Evolutionary conservation across 2,888 invertebrate genomes (phyloP).

Genomic region (Xanthorhoe designata): DNA sequence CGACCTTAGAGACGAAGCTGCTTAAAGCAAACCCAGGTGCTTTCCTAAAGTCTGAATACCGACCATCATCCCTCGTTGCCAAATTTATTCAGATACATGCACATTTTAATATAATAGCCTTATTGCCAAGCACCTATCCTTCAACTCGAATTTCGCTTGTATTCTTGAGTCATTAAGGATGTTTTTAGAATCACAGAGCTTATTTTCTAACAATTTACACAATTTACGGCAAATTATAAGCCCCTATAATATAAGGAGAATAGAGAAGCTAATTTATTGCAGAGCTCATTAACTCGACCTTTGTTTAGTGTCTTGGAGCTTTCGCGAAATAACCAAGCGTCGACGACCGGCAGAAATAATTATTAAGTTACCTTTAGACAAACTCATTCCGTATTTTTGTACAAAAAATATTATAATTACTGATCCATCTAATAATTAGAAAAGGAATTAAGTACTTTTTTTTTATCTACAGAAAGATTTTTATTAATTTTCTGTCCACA

Average conservation of each 20-base stretch:
- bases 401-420: background rate
- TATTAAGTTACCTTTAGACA: background rate
- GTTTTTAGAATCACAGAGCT: constrained; percentile 15
- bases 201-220: constrained; percentile 35
- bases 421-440: background rate
- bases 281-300: constrained; percentile 33
- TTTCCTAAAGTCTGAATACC: constrained; percentile 42
- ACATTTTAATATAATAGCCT: constrained; percentile 61
- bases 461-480: no score
- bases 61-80: constrained; percentile 40
- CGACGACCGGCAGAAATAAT: constrained; percentile 4
- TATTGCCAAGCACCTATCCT: constrained; percentile 25
- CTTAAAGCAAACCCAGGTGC: constrained; percentile 5
- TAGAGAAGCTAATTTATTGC: constrained; percentile 36
- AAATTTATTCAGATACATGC: constrained; percentile 67
- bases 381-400: background rate
- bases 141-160: constrained; percentile 17
- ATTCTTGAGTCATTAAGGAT: constrained; percentile 14
- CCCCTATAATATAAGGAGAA: constrained; percentile 30
- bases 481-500: no score
- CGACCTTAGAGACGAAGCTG: background rate
- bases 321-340: constrained; percentile 24
- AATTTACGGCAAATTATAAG: constrained; percentile 39
- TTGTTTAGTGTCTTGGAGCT: constrained; percentile 33
- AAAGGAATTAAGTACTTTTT: no score